Base-by-base conservation (phyloP, 2,888 invertebrate genomes). In the Chelonus formosanus region DNA sequence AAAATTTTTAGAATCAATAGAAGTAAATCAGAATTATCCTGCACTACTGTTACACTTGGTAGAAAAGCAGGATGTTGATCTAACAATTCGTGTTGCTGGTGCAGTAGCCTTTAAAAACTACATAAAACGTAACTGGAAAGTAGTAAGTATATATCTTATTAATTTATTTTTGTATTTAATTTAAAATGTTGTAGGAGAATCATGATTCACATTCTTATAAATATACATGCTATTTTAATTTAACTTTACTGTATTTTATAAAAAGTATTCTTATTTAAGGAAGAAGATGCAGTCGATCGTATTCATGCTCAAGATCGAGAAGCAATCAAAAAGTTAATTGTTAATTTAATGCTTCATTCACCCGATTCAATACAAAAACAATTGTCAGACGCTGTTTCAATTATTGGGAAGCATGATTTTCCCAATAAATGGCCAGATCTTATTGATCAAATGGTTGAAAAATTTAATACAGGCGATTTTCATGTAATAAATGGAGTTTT, bases 21-120 rank as follows among this genome's bases (percentile, higher is more conserved):
- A 97, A 86, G 87, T 90, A 1, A 96, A 96, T 82, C 92, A 94
- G 80, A 96, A 96, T 81, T 98, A 95, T 86, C 92, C 97, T 0
- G 86, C 96, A 10, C 85, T 97, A 35, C 85, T 98, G 58, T 86
- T 98, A 4, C 91, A 94, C 77, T 87, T 98, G 7, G 90, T 98
- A 66, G 94, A 95, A 76, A 95, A 94, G 76, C 87, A 91, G 53
- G 91, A 91, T 71, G 87, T 93, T 52, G 93, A 95, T 71, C 86
- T 92, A 79, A 93, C 92, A 2, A 92, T 97, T 65, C 87, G 97
- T 71, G 89, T 96, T 47, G 94, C 96, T 4, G 95, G 96, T 32
- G 93, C 98, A 6, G 92, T 99, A 68, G 93, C 94, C 0, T 96
- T 99, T 80, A 99, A 99, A 83, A 99, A 99, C 83, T 98, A 92